These are phyloP conservation scores for Sphaerolaimus hirsutus DNA, from an alignment of 2,888 invertebrate genomes.

Conservation along the genomic window DNA sequence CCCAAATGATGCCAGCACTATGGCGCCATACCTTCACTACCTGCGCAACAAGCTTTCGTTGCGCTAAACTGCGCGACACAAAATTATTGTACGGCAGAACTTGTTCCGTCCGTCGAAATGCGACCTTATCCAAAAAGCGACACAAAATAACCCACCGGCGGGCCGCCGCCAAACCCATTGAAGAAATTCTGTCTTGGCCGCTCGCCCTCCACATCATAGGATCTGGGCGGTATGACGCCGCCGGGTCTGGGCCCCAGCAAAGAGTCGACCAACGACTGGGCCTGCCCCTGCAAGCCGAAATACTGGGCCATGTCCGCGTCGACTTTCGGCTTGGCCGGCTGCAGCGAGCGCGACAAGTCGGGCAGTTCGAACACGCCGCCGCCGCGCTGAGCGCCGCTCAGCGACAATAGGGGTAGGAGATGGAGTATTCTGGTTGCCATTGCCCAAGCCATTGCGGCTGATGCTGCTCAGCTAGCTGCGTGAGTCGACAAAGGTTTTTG, in stretches of 20 bases:
- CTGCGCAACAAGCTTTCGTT: too few species aligned
- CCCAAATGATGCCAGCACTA: too few species aligned
- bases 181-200: neutral
- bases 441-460: neutral
- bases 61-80: too few species aligned
- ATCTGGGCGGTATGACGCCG: slow-evolving; percentile 23
- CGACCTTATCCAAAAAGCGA: too few species aligned
- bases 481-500: neutral
- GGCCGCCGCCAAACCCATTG: too few species aligned
- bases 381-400: neutral
- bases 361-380: neutral
- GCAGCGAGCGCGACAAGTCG: slow-evolving; percentile 6
- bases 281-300: slow-evolving; percentile 24
- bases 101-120: too few species aligned
- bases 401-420: neutral
- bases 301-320: slow-evolving; percentile 20
- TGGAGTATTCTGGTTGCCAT: neutral
- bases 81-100: too few species aligned
- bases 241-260: slow-evolving; percentile 22
- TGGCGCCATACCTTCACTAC: too few species aligned
- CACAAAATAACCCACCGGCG: too few species aligned
- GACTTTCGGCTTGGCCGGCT: slow-evolving; percentile 21
- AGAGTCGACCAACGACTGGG: slow-evolving; percentile 20
- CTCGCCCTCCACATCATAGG: slow-evolving; percentile 15
- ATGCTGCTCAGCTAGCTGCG: neutral